Percentiles rank a stretch among this genome's conserved stretches.
These are phyloP conservation scores for Pteronura brasiliensis DNA, from an alignment of 2,113 vertebrate genomes.

Conservation along the genomic window DNA sequence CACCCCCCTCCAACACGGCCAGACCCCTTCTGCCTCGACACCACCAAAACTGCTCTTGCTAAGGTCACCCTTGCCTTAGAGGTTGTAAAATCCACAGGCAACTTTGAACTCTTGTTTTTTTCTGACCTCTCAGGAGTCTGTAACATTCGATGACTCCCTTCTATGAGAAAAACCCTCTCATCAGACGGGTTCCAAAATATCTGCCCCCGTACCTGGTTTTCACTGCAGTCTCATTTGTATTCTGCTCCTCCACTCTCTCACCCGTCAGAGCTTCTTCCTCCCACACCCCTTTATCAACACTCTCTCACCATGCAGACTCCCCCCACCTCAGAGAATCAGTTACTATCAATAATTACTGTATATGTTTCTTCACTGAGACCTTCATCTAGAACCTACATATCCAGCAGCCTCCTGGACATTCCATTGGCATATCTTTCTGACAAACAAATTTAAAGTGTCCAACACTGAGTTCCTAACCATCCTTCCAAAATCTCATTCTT, in stretches of 20 bases:
- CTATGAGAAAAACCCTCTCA: neutral
- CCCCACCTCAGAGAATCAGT: neutral
- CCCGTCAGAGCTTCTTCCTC: neutral
- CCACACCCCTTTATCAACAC: neutral
- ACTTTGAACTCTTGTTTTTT: neutral
- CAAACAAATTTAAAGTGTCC: neutral
- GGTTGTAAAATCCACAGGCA: neutral
- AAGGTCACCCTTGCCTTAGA: neutral
- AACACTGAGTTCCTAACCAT: neutral
- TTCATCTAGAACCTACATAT: neutral
- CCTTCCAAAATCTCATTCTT: neutral
- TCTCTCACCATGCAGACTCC: neutral
- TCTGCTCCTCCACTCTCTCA: neutral
- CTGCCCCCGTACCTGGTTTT: neutral
- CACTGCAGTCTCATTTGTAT: neutral
- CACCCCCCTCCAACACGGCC: too few species aligned
- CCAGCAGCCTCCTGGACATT: neutral
- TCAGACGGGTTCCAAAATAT: neutral
- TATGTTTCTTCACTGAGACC: neutral
- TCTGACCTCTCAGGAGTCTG: neutral
- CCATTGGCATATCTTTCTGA: neutral
- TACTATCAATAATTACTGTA: neutral
- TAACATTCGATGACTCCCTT: neutral
- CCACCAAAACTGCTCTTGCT: neutral
- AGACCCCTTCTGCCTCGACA: neutral